phyloP scores from a whole-genome alignment of 2,113 vertebrate genomes.

The Megaleporinus macrocephalus region DNA sequence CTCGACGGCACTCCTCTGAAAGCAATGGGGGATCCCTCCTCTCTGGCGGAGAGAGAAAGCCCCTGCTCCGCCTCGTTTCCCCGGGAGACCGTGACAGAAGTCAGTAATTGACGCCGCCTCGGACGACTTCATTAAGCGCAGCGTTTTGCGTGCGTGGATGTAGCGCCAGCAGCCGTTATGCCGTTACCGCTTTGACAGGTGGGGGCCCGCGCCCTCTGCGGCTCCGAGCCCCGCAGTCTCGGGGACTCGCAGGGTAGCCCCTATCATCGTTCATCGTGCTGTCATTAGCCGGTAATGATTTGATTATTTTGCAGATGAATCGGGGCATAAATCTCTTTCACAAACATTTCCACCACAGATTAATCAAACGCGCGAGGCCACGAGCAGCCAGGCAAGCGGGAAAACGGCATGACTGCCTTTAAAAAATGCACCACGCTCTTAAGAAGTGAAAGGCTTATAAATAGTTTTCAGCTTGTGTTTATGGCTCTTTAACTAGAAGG shows the following conservation, averaged over 20 bases:
- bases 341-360: slow-evolving; percentile 95
- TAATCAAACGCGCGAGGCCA: slow-evolving; percentile 99
- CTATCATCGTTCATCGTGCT: slow-evolving; percentile 94
- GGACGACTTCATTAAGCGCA: slow-evolving; percentile 89
- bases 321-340: slow-evolving; percentile 98
- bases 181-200: slow-evolving; percentile 84
- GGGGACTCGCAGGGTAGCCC: slow-evolving; percentile 84
- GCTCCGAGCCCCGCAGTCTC: slow-evolving; percentile 79
- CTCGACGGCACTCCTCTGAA: slow-evolving; percentile 69
- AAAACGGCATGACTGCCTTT: slow-evolving; percentile 92
- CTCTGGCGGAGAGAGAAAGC: slow-evolving; percentile 30
- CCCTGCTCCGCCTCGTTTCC: slow-evolving; percentile 62
- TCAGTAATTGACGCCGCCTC: slow-evolving; percentile 84
- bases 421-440: slow-evolving; percentile 93
- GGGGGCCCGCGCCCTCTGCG: slow-evolving; percentile 72
- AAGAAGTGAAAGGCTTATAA: slow-evolving; percentile 77
- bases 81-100: slow-evolving; percentile 77
- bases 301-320: slow-evolving; percentile 99
- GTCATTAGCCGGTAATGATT: slow-evolving; percentile 99
- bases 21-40: slow-evolving; percentile 61
- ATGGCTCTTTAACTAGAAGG: too few species aligned
- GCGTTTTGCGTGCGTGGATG: slow-evolving; percentile 83
- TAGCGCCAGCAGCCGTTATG: slow-evolving; percentile 83
- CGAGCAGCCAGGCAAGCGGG: slow-evolving; percentile 75
- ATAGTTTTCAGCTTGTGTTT: too few species aligned